Conservation (phyloP, 2,797 vertebrate species). For the Glyptemys insculpta region DNA sequence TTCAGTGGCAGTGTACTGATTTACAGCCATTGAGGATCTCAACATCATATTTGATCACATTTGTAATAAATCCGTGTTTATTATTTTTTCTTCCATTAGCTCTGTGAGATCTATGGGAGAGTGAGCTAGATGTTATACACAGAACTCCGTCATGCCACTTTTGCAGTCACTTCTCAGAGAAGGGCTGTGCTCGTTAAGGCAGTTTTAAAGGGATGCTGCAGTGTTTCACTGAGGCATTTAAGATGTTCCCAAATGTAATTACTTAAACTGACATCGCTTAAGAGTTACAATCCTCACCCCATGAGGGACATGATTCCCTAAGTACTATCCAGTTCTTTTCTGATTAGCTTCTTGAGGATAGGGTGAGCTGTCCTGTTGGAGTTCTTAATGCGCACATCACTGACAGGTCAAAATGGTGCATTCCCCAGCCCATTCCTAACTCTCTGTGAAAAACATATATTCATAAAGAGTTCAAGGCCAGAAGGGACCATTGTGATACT, state of each 20-base stretch:
- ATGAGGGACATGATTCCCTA: background rate
- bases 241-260: background rate
- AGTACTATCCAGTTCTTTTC: background rate
- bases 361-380: background rate
- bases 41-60: background rate
- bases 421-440: background rate
- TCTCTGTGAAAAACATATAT: background rate
- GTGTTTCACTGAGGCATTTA: conserved; percentile 26
- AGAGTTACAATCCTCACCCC: background rate
- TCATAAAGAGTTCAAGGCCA: too few relatives aligned
- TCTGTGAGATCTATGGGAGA: too few relatives aligned
- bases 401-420: background rate
- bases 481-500: too few relatives aligned
- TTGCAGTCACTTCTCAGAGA: background rate
- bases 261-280: background rate
- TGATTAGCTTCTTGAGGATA: background rate
- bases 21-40: background rate
- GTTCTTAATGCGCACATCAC: background rate
- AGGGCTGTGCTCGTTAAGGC: background rate
- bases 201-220: background rate
- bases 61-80: background rate
- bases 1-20: background rate
- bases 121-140: background rate
- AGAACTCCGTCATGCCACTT: background rate
- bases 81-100: background rate